A percentile compares a stretch with the other conserved stretches of the same genome.
These are phyloP conservation scores for Microctenopoma lineatum DNA, from an alignment of 2,797 vertebrate species.

Conservation along the genomic window DNA sequence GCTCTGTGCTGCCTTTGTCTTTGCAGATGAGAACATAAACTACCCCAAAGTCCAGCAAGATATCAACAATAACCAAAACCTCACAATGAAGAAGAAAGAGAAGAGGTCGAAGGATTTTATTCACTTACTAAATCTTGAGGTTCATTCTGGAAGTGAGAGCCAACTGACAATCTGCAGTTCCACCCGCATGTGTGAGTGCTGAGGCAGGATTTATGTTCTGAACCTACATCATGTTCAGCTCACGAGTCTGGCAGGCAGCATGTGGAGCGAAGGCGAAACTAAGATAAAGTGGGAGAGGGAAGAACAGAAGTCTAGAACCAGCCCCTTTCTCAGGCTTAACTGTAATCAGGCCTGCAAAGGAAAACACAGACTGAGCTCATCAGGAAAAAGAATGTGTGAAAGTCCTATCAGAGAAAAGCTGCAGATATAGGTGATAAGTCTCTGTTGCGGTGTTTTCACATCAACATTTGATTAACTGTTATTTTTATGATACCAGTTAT, in stretches of 20 bases:
- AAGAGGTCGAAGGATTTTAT: constrained; percentile 17
- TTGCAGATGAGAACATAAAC: constrained; percentile 72
- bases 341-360: constrained; percentile 40
- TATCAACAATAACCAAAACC: constrained; percentile 45
- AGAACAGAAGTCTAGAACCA: constrained; percentile 14
- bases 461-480: no score
- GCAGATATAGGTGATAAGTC: no score
- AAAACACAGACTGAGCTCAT: constrained; percentile 35
- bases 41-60: constrained; percentile 38
- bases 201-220: constrained; percentile 54
- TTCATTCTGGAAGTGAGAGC: constrained; percentile 53
- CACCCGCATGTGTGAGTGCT: constrained; percentile 25
- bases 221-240: constrained; percentile 49
- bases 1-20: constrained; percentile 75
- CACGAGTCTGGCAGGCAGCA: constrained; percentile 42
- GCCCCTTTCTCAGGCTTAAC: constrained; percentile 22
- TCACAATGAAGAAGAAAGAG: constrained; percentile 20
- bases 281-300: constrained; percentile 37
- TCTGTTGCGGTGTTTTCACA: no score
- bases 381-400: constrained; percentile 43
- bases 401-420: constrained; percentile 23
- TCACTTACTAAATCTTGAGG: constrained; percentile 42
- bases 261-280: constrained; percentile 7
- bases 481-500: no score
- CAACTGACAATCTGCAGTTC: constrained; percentile 47